Base-by-base conservation (phyloP, 2,888 invertebrate species). In the Chalcis sispes region DNA sequence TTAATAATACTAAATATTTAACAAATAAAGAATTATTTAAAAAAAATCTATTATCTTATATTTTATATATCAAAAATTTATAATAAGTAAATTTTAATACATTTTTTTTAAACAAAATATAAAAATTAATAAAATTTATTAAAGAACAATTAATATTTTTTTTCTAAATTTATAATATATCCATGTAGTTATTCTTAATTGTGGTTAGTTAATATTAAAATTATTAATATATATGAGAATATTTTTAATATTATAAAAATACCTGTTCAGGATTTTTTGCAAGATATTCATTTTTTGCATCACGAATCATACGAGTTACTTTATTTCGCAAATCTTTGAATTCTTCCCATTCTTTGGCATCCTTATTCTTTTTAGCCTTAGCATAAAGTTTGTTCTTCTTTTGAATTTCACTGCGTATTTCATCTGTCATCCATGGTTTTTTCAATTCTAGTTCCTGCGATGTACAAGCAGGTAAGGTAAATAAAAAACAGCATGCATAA, bases 391-490 rank as follows among this genome's bases (percentile, higher is more conserved):
- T 88, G 77, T 87, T 88, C 79, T 88, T 88, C 80, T 85, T 88
- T 79, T 87, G 86, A 79, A 88, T 87, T 80, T 88, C 88, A 77
- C 81, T 85, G 48, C 88, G 86, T 77, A 88, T 88, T 79, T 88
- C 88, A 61, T 88, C 88, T 0, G 88, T 88, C 88, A 88, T 88
- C 88, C 88, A 88, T 36, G 88, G 87, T 58, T 88, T 88, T 69
- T 86, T 88, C 77, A 88, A 80, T 77, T 88, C 85, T 72, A 85
- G 79, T 79, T 88, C 88, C 88, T 88, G 77, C 62, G 58, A 73
- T 25, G 29, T 25, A n/a, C n/a, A 65, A 25, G 32, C n/a, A 58
- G 59, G 62, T 29, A 66, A 48, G 29, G 46, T 67, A 18, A 56
- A 46, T 15, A 25, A 42, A 65, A 74, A 69, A 61, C 61, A 64